A percentile compares a stretch with the other conserved stretches of the same genome.
Evolutionary conservation across 2,797 vertebrate genomes (phyloP).

Genomic region (Sebastes matsubarae): DNA sequence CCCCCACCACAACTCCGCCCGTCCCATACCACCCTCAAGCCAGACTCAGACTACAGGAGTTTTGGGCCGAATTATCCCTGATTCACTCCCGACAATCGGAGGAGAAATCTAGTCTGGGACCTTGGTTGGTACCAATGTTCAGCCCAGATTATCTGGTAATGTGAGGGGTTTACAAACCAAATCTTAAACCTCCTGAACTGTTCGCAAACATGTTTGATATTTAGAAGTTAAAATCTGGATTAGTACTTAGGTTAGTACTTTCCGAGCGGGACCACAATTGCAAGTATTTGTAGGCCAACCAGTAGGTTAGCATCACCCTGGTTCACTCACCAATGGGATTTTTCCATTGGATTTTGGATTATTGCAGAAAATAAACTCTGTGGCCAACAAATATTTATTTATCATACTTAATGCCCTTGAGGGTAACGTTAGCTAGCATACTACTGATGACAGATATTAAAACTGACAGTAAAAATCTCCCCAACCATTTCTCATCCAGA

Average conservation of each 20-base stretch:
- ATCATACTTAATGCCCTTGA: no score
- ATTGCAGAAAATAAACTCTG: no score
- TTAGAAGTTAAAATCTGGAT: neutral
- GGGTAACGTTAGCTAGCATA: neutral
- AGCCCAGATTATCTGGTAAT: neutral
- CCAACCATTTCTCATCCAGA: neutral
- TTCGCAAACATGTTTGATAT: neutral
- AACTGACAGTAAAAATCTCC: neutral
- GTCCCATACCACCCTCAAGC: neutral
- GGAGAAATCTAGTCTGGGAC: neutral
- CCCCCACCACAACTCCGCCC: neutral
- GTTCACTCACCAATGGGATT: no score
- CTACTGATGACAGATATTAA: neutral
- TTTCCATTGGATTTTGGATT: no score
- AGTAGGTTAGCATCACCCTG: neutral
- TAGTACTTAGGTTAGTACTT: neutral
- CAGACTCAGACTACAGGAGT: neutral
- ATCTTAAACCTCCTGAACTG: neutral
- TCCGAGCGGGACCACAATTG: neutral
- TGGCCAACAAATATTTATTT: no score
- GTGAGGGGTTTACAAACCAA: accelerated
- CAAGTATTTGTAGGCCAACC: neutral
- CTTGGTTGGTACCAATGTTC: neutral
- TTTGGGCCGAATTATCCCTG: neutral
- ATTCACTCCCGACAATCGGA: neutral